phyloP scores from a whole-genome alignment of 1,140 invertebrate genomes.

The Solenopsis invicta region DNA sequence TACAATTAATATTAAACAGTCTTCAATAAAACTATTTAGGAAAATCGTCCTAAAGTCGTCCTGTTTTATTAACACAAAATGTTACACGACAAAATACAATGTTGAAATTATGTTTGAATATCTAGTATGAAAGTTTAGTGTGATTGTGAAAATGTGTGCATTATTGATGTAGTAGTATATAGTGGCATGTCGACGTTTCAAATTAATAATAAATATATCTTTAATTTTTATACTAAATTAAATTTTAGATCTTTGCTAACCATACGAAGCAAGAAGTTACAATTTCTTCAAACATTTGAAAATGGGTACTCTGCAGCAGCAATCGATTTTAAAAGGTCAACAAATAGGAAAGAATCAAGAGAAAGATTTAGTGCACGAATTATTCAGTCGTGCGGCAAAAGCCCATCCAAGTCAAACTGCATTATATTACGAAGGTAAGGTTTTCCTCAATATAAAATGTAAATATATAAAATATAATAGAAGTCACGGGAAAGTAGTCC shows the following conservation, averaged over 20 bases:
- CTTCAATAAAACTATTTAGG: not conserved
- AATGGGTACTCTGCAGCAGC: slow-evolving; percentile 90
- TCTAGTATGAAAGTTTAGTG: too few relatives aligned
- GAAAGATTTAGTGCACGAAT: slow-evolving; percentile 86
- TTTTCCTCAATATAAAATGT: not conserved
- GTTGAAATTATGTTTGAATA: too few relatives aligned
- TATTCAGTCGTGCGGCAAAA: slow-evolving; percentile 85
- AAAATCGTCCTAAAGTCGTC: too few relatives aligned
- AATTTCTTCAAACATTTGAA: slow-evolving; percentile 59
- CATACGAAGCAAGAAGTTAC: not conserved
- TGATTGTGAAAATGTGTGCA: too few relatives aligned
- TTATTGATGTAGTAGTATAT: too few relatives aligned
- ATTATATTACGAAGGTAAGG: slow-evolving; percentile 87
- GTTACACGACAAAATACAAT: too few relatives aligned
- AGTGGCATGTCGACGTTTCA: not conserved
- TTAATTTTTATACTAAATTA: slow-evolving; percentile 13
- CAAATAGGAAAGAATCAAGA: slow-evolving; percentile 81
- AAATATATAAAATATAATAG: not conserved
- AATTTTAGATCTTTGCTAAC: slow-evolving; percentile 14
- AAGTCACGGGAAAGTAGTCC: not conserved
- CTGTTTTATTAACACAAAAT: too few relatives aligned
- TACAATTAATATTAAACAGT: not conserved
- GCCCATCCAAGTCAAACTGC: slow-evolving; percentile 86
- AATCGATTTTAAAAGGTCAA: slow-evolving; percentile 89
- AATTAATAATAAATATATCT: not conserved